phyloP scores from a whole-genome alignment of 2,797 vertebrate genomes.

The Monodelphis domestica region DNA sequence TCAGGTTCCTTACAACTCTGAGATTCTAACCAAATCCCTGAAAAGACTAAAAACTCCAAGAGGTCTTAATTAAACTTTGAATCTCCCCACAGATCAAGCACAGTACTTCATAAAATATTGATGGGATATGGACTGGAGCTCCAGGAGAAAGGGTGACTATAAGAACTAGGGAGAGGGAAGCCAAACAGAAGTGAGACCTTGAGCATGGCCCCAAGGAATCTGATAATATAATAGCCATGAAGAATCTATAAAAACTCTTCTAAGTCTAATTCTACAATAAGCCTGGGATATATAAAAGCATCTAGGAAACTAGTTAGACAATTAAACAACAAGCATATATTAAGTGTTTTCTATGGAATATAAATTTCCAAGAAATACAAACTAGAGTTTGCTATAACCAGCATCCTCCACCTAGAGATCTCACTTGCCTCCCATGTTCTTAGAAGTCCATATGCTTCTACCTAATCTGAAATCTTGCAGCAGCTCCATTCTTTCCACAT shows the following conservation, averaged over 20 bases:
- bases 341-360: neutral
- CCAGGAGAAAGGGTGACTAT: neutral
- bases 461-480: neutral
- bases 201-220: neutral
- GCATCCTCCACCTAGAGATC: neutral
- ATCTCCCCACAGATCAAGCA: neutral
- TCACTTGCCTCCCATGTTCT: neutral
- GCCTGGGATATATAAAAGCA: neutral
- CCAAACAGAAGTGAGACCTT: neutral
- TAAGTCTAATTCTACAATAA: neutral
- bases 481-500: neutral
- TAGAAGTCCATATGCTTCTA: neutral
- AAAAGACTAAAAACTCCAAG: neutral
- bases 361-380: neutral
- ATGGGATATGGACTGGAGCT: neutral
- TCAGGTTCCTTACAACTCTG: neutral
- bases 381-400: neutral
- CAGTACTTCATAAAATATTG: neutral
- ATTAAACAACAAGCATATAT: neutral
- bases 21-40: neutral
- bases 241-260: neutral
- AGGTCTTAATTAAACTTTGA: neutral
- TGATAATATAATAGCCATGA: no score
- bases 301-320: neutral
- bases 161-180: neutral